Percentiles rank a stretch among this genome's conserved stretches.
Conservation (phyloP, 2,797 vertebrate species). For the Fundulus diaphanus region DNA sequence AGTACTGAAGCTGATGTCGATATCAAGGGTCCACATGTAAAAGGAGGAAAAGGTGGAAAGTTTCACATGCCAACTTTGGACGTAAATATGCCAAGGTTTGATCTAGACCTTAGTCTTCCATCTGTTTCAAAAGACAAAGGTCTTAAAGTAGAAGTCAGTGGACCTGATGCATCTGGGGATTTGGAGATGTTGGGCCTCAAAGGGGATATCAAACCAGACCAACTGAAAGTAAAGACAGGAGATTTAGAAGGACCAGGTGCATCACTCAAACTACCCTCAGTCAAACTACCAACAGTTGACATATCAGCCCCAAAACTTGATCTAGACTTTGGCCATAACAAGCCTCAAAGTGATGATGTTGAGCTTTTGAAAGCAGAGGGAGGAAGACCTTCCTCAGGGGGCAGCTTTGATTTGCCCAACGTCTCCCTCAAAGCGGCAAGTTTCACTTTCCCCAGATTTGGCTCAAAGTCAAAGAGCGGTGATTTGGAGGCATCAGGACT, state of each 20-base stretch:
- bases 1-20: conserved; percentile 35
- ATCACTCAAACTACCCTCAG: conserved; percentile 76
- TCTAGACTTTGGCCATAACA: conserved; percentile 79
- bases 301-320: conserved; percentile 85
- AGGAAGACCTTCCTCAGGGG: conserved; percentile 75
- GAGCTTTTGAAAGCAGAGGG: conserved; percentile 78
- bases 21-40: conserved; percentile 6
- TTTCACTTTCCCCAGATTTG: conserved; percentile 83
- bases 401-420: conserved; percentile 80
- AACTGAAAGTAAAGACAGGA: conserved; percentile 40
- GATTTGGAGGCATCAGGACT: conserved; percentile 60
- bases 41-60: conserved; percentile 36
- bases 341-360: conserved; percentile 74
- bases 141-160: conserved; percentile 33
- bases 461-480: conserved; percentile 76
- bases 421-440: conserved; percentile 83
- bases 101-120: conserved; percentile 60
- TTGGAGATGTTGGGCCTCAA: conserved; percentile 51
- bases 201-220: conserved; percentile 47
- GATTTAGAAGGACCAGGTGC: conserved; percentile 50
- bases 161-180: conserved; percentile 38
- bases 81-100: conserved; percentile 67
- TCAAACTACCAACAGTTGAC: conserved; percentile 84
- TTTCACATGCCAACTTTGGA: conserved; percentile 66
- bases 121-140: conserved; percentile 55